Evolutionary conservation across 1,140 invertebrate genomes (phyloP), one percentile per base, ranked within the genome.

Genomic region (Drosophila navojoa): DNA sequence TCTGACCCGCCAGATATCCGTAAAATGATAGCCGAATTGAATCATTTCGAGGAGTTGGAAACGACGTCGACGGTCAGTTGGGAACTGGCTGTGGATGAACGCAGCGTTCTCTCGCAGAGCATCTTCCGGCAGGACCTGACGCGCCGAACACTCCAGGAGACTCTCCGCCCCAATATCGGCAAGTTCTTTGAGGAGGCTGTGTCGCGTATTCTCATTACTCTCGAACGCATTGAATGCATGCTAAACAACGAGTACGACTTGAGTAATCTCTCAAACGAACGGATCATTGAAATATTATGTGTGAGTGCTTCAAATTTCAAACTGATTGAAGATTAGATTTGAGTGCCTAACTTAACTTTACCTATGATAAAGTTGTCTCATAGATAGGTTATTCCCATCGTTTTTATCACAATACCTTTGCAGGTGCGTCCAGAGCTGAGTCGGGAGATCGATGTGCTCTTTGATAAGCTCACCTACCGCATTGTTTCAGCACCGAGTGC

Each of bases 391-490:
- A 40, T 42, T 6, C 13, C n/a, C 13, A 7, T 25, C 27, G 5
- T 5, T 5, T 29, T 29, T 29, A 29, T 5, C 27, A 5, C 1
- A 32, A 32, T 0, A 7, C 5, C 40, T 4, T 40, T 15, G 1
- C 16, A 87, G 76, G 50, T 79, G 3, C 79, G 79, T 0, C 3
- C 1, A 0, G 82, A 86, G 15, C 50, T 86, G 1, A 25, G 32
- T 1, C 13, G n/a, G 5, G 79, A 71, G 22, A 79, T 87, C 4
- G 50, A 79, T 11, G n/a, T 38, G 3, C 49, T 82, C 1, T 77
- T 91, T 2, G 80, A 91, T 52, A 90, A 71, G 25, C 67, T 81
- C 0, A 71, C 82, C 6, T 91, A 91, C 68, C 86, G 90, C 0
- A 62, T 91, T 13, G 55, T 90, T 7, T 68, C 45, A 32, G 38